Percentiles rank a stretch among this genome's conserved stretches.
phyloP scores from a whole-genome alignment of 2,888 invertebrate species.

The Sarcophaga caerulescens region DNA sequence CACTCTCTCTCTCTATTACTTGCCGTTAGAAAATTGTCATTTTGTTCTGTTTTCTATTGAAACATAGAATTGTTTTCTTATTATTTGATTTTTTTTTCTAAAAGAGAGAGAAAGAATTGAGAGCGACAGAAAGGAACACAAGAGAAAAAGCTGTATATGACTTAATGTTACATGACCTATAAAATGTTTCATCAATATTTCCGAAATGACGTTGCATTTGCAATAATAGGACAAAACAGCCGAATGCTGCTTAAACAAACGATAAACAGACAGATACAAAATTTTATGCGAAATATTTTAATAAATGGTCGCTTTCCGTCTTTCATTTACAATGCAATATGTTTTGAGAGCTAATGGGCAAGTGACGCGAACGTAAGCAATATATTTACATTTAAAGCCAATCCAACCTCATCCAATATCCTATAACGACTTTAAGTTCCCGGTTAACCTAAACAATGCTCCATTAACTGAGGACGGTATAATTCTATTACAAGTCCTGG shows the following conservation, averaged over 20 bases:
- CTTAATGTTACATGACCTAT: conserved; percentile 55
- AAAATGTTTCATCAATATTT: conserved; percentile 36
- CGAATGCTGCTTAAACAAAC: neutral
- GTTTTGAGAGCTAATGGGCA: no score
- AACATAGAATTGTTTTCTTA: neutral
- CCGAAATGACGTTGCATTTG: conserved; percentile 50
- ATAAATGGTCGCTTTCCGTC: neutral
- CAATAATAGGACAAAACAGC: conserved; percentile 12
- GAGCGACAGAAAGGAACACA: neutral
- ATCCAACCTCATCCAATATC: no score
- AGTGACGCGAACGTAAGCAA: no score
- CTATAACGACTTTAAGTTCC: no score
- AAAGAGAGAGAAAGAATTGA: neutral
- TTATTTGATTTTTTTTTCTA: neutral
- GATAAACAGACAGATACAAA: conserved; percentile 31
- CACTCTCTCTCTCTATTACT: neutral
- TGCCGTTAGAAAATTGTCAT: neutral
- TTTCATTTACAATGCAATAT: neutral
- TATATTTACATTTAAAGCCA: no score
- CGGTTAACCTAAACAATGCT: no score
- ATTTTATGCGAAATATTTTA: neutral
- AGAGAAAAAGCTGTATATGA: neutral
- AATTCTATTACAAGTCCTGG: no score
- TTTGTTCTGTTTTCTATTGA: neutral
- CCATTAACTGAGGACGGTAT: no score